Evolutionary conservation across 2,797 vertebrate genomes (phyloP).

Genomic region (Diplodus sargus): DNA sequence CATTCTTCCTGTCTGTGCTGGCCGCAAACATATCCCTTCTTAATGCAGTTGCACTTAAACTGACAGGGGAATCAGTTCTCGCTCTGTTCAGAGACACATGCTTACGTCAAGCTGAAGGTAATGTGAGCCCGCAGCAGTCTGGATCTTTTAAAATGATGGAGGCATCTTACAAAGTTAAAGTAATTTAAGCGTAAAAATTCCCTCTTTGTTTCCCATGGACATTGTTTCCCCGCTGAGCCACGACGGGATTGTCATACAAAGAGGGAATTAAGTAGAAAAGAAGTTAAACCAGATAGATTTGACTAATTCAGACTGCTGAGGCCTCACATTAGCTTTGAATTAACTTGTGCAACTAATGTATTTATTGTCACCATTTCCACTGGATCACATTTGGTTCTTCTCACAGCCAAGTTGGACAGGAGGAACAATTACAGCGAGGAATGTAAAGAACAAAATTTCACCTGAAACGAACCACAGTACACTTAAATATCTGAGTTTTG

Average conservation of each 20-base stretch:
- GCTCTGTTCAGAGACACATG: background rate
- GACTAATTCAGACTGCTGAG: background rate
- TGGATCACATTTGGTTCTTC: background rate
- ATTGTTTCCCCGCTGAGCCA: background rate
- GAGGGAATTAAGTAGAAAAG: slow-evolving; percentile 13
- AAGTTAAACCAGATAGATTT: background rate
- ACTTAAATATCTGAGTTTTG: background rate
- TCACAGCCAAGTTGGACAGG: background rate
- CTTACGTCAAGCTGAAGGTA: slow-evolving; percentile 20
- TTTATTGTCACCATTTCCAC: background rate
- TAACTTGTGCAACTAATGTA: background rate
- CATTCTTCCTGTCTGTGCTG: background rate
- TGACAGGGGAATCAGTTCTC: no score
- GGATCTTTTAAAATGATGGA: background rate
- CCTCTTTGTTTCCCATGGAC: background rate
- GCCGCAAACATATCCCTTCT: background rate
- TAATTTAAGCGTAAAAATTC: background rate
- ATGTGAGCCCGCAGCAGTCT: background rate
- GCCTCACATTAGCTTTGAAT: background rate
- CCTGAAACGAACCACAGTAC: background rate
- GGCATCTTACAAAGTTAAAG: slow-evolving; percentile 2
- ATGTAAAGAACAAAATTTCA: background rate
- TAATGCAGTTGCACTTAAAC: background rate
- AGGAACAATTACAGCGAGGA: background rate
- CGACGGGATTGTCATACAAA: background rate